Evolutionary conservation across 1,140 invertebrate species (phyloP), one percentile per base, ranked within the genome.

Genomic region (Aricia agestis): DNA sequence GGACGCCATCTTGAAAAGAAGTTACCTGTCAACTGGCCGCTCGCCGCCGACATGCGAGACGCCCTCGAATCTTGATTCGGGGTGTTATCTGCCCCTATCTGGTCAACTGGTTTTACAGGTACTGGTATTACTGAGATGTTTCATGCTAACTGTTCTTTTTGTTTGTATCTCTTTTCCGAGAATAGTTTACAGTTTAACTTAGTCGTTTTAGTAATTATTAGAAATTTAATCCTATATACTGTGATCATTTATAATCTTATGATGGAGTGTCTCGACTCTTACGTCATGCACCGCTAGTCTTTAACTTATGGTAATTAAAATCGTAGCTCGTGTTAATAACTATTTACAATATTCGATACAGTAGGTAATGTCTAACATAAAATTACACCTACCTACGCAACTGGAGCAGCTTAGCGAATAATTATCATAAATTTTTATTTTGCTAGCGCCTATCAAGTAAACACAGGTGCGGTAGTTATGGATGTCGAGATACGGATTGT

Each of bases 21-120:
- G 45, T 69, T 59, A 61, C 31, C 32, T 19, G 59, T 63, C 17
- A 63, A 63, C n/a, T 42, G 67, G 19, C 67, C 68, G 18, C 19
- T 63, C 10, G 59, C 71, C 76, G 68, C 74, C 77, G 80, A 77
- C 77, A 85, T 86, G 85, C 82, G 77, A 86, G 82, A 81, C 82
- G 79, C 80, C 82, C 78, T 85, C 83, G 77, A 80, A 78, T 75
- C 59, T 68, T 86, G 79, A 87, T 81, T 76, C 71, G 82, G 85
- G 85, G 85, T 82, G 77, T 75, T 76, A 81, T 75, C 75, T 83
- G 76, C 79, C 83, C 78, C 81, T 78, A 80, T 80, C 78, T 79
- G 76, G 82, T 79, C 76, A 69, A 85, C 82, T 74, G 67, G 85
- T 85, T 82, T 77, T 67, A 76, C 88, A 90, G 87, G 88, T 90